Conservation (phyloP, 2,797 vertebrate genomes). For the Borostomias antarcticus region DNA sequence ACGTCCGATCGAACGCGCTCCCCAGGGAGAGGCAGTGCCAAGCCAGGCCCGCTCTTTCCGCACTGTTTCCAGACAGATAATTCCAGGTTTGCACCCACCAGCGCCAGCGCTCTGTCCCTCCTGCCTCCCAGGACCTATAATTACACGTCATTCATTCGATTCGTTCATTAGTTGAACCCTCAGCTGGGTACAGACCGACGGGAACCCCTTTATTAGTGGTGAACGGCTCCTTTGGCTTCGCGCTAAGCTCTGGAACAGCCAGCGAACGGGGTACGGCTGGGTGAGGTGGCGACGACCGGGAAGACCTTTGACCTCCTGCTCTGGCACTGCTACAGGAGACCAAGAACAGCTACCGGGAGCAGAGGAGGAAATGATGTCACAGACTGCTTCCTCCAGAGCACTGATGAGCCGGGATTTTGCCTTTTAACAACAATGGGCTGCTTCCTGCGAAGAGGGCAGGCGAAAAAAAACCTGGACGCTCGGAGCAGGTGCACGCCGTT, state of each 20-base stretch:
- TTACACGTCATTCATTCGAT: constrained; percentile 78
- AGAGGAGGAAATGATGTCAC: constrained; percentile 9
- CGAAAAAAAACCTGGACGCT: too few species aligned
- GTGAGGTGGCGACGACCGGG: constrained; percentile 45
- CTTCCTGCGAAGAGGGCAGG: too few species aligned
- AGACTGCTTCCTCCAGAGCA: constrained; percentile 11
- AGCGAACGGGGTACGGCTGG: constrained; percentile 23
- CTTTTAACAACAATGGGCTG: too few species aligned
- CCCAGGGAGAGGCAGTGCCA: constrained; percentile 50
- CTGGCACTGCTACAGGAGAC: constrained; percentile 21
- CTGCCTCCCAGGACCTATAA: constrained; percentile 68
- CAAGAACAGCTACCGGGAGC: background rate
- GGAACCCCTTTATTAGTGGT: constrained; percentile 79
- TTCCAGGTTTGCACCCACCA: constrained; percentile 73
- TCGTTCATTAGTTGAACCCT: constrained; percentile 78
- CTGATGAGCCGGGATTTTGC: constrained; percentile 4
- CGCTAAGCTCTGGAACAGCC: constrained; percentile 43
- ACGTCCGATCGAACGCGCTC: constrained; percentile 42
- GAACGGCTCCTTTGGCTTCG: constrained; percentile 58
- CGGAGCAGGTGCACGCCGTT: too few species aligned
- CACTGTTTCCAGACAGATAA: constrained; percentile 81
- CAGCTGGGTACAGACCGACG: constrained; percentile 61
- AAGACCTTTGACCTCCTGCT: constrained; percentile 51
- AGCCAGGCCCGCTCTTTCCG: constrained; percentile 66
- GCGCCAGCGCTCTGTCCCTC: constrained; percentile 69